These are phyloP conservation scores for Rostratula benghalensis DNA, from an alignment of 2,113 vertebrate species.

Conservation along the genomic window DNA sequence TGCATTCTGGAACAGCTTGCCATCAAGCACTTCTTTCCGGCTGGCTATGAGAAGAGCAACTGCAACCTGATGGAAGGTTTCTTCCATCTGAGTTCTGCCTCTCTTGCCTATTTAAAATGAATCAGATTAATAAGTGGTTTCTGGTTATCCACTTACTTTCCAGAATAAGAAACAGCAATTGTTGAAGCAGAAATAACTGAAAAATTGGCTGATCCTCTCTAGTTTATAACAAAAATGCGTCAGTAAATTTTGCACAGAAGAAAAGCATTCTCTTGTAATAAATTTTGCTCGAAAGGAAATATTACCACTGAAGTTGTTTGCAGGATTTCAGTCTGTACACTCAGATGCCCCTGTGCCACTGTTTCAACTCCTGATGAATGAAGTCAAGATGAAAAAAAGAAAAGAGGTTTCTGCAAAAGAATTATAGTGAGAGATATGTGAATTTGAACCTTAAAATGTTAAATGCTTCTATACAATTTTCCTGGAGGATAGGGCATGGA, in stretches of 20 bases:
- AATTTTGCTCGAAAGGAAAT: not conserved
- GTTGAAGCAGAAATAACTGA: not conserved
- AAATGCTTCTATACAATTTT: not conserved
- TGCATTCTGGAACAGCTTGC: not conserved
- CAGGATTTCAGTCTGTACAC: not conserved
- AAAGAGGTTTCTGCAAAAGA: not conserved
- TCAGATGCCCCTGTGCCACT: not conserved
- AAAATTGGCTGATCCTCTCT: not conserved
- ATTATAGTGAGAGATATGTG: not conserved
- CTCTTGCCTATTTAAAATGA: not conserved
- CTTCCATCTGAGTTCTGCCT: not conserved
- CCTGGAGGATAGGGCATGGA: not conserved
- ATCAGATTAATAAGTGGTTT: constrained; percentile 21
- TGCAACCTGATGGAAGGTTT: not conserved
- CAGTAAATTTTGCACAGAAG: not conserved
- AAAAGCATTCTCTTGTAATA: not conserved
- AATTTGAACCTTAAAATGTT: not conserved
- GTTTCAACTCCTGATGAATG: not conserved
- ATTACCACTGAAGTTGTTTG: not conserved
- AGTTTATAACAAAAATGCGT: not conserved
- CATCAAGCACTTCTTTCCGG: not conserved
- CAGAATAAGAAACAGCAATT: not conserved
- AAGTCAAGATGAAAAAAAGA: not conserved
- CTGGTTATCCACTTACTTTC: not conserved
- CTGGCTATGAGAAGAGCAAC: not conserved